phyloP scores from a whole-genome alignment of 2,113 vertebrate species.

The Larimichthys crocea region DNA sequence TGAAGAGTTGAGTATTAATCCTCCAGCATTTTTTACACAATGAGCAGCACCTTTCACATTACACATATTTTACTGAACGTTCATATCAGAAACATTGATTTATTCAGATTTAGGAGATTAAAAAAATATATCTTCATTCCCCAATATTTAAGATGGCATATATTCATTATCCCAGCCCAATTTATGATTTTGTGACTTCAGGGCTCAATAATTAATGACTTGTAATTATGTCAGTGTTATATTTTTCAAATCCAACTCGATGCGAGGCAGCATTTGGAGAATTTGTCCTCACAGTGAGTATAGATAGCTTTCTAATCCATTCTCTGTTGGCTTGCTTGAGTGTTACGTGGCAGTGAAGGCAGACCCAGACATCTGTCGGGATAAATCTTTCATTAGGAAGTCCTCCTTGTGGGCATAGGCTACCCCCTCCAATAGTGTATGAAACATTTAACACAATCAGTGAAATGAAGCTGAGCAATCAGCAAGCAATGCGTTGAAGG shows the following conservation, averaged over 20 bases:
- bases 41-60: background rate
- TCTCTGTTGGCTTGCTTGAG: conserved; percentile 56
- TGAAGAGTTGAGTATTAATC: background rate
- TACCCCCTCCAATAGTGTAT: conserved; percentile 68
- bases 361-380: conserved; percentile 78
- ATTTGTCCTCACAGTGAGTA: conserved; percentile 17
- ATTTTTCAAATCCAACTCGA: conserved; percentile 29
- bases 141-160: background rate
- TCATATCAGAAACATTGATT: background rate
- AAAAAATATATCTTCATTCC: conserved; percentile 3
- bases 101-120: background rate
- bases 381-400: conserved; percentile 79
- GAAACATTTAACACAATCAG: conserved; percentile 79
- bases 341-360: conserved; percentile 60
- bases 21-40: background rate
- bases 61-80: background rate
- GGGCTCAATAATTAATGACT: background rate
- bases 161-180: conserved; percentile 9
- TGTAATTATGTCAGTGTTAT: conserved; percentile 1
- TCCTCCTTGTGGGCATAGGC: conserved; percentile 56
- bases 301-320: conserved; percentile 62
- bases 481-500: conserved; percentile 59
- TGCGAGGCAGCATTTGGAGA: conserved; percentile 41
- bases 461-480: conserved; percentile 63
- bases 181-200: conserved; percentile 13